phyloP scores from a whole-genome alignment of 1,140 invertebrate genomes.

The Oryctes rhinoceros region DNA sequence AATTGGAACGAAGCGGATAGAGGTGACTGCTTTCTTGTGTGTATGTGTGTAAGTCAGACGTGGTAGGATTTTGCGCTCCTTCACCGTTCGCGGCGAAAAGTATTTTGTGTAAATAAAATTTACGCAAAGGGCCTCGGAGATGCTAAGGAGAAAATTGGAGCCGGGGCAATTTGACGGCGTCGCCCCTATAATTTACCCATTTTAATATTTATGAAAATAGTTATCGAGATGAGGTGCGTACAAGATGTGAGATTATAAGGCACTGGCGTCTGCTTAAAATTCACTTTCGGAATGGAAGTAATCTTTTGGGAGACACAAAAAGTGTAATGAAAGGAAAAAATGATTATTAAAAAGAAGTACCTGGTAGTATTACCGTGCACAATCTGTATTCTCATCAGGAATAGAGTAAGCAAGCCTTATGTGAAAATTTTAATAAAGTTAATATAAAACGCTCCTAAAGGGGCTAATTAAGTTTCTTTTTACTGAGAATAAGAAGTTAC shows the following conservation, averaged over 20 bases:
- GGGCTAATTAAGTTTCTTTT: no score
- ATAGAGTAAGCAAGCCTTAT: no score
- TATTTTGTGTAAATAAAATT: constrained; percentile 37
- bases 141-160: background rate
- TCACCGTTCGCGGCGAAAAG: background rate
- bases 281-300: background rate
- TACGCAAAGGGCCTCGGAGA: background rate
- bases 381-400: no score
- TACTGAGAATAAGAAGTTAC: no score
- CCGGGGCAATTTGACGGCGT: constrained; percentile 4
- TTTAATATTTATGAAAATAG: constrained; percentile 32
- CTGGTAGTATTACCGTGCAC: no score
- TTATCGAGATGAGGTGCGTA: constrained; percentile 23
- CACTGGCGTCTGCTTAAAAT: background rate
- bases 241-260: background rate
- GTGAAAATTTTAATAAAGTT: no score
- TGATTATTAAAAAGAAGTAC: no score
- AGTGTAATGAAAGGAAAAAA: no score
- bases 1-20: background rate
- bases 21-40: background rate
- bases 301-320: background rate
- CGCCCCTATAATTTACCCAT: background rate
- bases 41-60: background rate
- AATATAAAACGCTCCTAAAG: no score
- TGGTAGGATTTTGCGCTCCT: background rate